phyloP scores from a whole-genome alignment of 2,113 vertebrate genomes.

The Spilogale gracilis region DNA sequence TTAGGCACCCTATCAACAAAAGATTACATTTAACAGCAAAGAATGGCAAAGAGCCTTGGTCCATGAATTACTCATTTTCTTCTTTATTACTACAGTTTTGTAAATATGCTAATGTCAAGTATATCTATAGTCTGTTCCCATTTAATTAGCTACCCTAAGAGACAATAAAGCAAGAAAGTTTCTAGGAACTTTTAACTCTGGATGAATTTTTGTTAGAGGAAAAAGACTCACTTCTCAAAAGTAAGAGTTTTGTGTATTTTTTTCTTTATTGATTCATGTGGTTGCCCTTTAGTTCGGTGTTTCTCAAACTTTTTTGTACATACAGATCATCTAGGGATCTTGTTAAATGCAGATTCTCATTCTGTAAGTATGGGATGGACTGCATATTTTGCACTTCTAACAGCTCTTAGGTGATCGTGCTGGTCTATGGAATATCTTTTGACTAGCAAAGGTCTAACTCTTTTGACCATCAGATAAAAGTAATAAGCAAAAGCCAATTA shows the following conservation, averaged over 20 bases:
- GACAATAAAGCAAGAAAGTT: not conserved
- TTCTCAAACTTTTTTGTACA: not conserved
- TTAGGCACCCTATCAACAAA: not conserved
- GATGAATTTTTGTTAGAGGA: not conserved
- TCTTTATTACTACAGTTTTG: not conserved
- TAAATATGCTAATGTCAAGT: not conserved
- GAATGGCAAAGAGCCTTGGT: not conserved
- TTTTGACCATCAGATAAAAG: not conserved
- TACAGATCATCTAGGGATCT: not conserved
- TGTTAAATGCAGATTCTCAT: not conserved
- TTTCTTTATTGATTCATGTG: not conserved
- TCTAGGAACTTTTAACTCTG: not conserved
- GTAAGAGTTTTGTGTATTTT: not conserved
- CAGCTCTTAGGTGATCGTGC: not conserved
- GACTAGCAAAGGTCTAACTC: not conserved
- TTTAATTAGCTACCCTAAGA: not conserved
- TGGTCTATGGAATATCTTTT: not conserved
- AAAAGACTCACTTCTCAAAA: not conserved
- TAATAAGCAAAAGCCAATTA: not conserved
- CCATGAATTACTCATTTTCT: not conserved
- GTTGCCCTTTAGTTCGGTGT: not conserved
- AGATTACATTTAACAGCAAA: not conserved
- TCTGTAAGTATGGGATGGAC: rapidly evolving
- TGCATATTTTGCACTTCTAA: not conserved
- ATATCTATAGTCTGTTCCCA: not conserved